A percentile compares a stretch with the other conserved stretches of the same genome.
phyloP scores from a whole-genome alignment of 2,797 vertebrate species.

The Betta splendens region DNA sequence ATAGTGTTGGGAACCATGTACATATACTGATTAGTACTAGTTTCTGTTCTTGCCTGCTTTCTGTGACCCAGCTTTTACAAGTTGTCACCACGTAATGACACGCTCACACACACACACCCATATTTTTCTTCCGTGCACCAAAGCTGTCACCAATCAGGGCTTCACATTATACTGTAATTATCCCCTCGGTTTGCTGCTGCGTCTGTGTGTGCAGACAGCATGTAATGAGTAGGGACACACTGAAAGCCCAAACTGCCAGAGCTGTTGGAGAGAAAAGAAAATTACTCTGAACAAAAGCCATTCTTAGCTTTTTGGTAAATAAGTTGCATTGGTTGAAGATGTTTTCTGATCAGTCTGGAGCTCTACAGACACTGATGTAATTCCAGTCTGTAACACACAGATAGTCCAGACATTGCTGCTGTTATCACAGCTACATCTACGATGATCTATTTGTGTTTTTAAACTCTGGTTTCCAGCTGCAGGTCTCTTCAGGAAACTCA shows the following conservation, averaged over 20 bases:
- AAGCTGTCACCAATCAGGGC: conserved; percentile 40
- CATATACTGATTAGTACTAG: background rate
- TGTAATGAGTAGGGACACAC: conserved; percentile 39
- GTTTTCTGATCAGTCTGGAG: background rate
- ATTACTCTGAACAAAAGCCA: background rate
- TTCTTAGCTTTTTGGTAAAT: background rate
- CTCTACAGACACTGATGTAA: too few species aligned
- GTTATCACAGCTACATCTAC: conserved; percentile 1
- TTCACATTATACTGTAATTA: conserved; percentile 54
- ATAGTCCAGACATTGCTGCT: background rate
- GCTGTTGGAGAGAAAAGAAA: conserved; percentile 18
- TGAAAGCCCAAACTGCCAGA: conserved; percentile 9
- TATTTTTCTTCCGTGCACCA: conserved; percentile 12
- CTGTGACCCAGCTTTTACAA: conserved; percentile 5
- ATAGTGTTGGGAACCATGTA: background rate
- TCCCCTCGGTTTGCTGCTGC: conserved; percentile 16
- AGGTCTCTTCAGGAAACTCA: background rate
- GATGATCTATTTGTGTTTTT: background rate
- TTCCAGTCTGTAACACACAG: too few species aligned
- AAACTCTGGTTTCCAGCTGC: background rate
- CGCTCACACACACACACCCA: conserved; percentile 8
- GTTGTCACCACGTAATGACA: conserved; percentile 47
- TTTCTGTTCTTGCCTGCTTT: background rate
- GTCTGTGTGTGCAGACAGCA: conserved; percentile 9
- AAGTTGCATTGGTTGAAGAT: background rate